phyloP scores from a whole-genome alignment of 2,797 vertebrate species.

The Neostethus bicornis region DNA sequence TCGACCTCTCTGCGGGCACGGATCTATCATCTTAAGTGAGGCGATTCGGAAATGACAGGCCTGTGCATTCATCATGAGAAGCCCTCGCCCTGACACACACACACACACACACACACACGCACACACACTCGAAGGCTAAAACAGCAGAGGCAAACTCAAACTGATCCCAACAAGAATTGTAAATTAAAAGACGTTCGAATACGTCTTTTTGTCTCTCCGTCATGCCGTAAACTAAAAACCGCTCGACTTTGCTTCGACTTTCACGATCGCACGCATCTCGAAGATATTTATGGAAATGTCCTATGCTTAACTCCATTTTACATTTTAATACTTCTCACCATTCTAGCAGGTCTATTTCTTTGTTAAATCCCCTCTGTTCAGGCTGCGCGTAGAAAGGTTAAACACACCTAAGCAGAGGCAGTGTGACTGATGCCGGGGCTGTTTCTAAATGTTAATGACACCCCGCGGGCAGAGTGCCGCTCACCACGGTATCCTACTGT shows the following conservation, averaged over 20 bases:
- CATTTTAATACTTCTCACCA: constrained; percentile 42
- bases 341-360: constrained; percentile 63
- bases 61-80: constrained; percentile 52
- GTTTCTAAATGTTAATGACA: constrained; percentile 85
- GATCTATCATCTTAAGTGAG: constrained; percentile 69
- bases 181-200: not conserved
- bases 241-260: constrained; percentile 59
- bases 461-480: constrained; percentile 71
- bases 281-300: constrained; percentile 48
- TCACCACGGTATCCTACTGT: constrained; percentile 52
- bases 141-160: constrained; percentile 34
- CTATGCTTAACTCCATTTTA: constrained; percentile 51
- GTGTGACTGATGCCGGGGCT: constrained; percentile 77
- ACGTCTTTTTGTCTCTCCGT: constrained; percentile 6
- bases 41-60: constrained; percentile 51
- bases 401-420: constrained; percentile 80
- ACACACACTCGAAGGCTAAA: constrained; percentile 36
- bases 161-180: constrained; percentile 39
- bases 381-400: constrained; percentile 78
- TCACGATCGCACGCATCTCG: constrained; percentile 19
- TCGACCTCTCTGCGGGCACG: constrained; percentile 48
- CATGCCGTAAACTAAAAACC: constrained; percentile 17
- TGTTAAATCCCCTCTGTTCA: constrained; percentile 61
- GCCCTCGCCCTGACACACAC: constrained; percentile 41
- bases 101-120: constrained; percentile 47